phyloP scores from a whole-genome alignment of 1,140 invertebrate genomes.

The Saxidomus purpurata region DNA sequence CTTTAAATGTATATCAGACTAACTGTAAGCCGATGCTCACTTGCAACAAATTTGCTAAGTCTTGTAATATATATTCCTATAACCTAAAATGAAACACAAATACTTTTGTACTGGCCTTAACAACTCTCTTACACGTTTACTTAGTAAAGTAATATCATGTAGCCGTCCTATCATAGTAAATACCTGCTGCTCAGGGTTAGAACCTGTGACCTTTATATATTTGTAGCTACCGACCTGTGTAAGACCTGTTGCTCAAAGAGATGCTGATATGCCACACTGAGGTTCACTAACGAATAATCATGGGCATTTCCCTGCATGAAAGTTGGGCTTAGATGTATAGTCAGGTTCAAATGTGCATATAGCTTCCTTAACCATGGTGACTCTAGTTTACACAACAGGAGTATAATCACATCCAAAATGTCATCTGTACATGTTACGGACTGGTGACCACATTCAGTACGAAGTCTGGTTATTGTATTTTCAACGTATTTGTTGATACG shows the following conservation, averaged over 20 bases:
- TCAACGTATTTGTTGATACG: constrained; percentile 49
- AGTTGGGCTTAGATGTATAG: constrained; percentile 43
- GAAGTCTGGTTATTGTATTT: neutral
- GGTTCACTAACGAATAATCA: constrained; percentile 58
- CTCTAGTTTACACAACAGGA: constrained; percentile 48
- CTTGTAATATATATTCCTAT: too few species aligned
- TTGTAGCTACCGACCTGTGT: constrained; percentile 12
- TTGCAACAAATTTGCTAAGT: too few species aligned
- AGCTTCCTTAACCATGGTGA: constrained; percentile 16
- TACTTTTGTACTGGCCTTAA: too few species aligned
- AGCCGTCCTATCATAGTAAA: too few species aligned
- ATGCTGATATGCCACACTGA: constrained; percentile 52
- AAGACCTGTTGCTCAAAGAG: constrained; percentile 57
- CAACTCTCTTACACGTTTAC: too few species aligned
- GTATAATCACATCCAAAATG: constrained; percentile 53
- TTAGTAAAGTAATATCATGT: too few species aligned
- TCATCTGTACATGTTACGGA: constrained; percentile 46
- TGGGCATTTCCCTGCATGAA: constrained; percentile 66
- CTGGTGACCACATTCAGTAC: neutral
- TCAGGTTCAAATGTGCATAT: constrained; percentile 59
- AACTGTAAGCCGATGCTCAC: too few species aligned
- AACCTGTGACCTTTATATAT: too few species aligned
- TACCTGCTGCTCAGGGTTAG: too few species aligned
- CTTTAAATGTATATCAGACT: too few species aligned
- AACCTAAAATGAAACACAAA: too few species aligned